phyloP scores from a whole-genome alignment of 1,140 invertebrate species.

The Cheumatopsyche charites region DNA sequence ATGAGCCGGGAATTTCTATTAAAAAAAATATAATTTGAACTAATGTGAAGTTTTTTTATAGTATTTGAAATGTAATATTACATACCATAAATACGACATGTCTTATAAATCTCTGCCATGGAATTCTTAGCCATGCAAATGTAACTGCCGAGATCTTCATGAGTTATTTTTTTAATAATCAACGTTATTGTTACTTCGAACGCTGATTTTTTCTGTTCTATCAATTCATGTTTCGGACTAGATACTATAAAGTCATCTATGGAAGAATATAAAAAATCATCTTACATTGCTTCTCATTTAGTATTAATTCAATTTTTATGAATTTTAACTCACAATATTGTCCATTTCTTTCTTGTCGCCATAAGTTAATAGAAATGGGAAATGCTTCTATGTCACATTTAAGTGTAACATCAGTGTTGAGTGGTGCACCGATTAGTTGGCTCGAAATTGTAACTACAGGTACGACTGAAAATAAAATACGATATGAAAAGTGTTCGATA shows the following conservation, averaged over 20 bases:
- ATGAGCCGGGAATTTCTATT: constrained; percentile 42
- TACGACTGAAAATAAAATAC: constrained; percentile 62
- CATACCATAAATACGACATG: constrained; percentile 89
- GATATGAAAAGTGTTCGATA: no score
- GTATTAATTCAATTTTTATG: neutral
- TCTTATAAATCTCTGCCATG: constrained; percentile 87
- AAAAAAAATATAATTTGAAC: constrained; percentile 13
- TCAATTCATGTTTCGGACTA: constrained; percentile 85
- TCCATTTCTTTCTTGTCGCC: constrained; percentile 71
- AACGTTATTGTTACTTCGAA: constrained; percentile 87
- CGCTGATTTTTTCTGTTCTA: constrained; percentile 72
- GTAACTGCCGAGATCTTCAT: constrained; percentile 85
- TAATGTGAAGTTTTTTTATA: no score
- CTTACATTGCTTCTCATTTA: neutral
- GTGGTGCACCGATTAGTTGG: constrained; percentile 81
- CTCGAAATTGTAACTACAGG: constrained; percentile 82
- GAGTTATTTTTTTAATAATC: constrained; percentile 80
- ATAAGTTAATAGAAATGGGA: constrained; percentile 83
- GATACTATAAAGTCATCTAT: constrained; percentile 27
- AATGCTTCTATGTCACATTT: constrained; percentile 88
- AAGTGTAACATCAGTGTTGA: constrained; percentile 78
- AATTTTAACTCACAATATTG: no score
- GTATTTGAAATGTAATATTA: constrained; percentile 48
- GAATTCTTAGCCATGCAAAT: constrained; percentile 91
- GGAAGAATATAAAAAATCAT: neutral